Evolutionary conservation across 2,797 vertebrate species (phyloP).

Genomic region (Argyrosomus regius): DNA sequence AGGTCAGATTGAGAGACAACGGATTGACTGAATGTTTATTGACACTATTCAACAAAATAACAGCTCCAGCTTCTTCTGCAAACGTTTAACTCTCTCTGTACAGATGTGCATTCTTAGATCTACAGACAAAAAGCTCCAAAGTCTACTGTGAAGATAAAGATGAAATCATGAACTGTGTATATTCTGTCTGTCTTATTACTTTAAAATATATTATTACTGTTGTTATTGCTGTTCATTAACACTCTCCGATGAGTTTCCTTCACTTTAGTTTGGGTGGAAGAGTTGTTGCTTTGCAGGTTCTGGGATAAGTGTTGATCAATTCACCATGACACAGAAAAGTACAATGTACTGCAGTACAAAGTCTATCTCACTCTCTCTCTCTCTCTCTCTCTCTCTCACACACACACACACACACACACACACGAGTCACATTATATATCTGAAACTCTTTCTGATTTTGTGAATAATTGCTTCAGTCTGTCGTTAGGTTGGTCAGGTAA

Average conservation of each 20-base stretch:
- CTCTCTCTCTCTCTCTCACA: constrained; percentile 9
- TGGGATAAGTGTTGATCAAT: constrained; percentile 58
- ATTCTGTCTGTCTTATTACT: constrained; percentile 22
- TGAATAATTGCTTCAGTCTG: constrained; percentile 3
- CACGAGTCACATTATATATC: constrained; percentile 43
- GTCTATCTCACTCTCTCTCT: constrained; percentile 5
- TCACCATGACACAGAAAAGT: constrained; percentile 64
- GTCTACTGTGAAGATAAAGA: constrained; percentile 44
- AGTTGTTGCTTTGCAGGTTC: constrained; percentile 37
- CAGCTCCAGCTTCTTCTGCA: constrained; percentile 15
- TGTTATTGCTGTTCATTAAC: constrained; percentile 56
- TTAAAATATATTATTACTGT: constrained; percentile 29
- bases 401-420: constrained; percentile 4
- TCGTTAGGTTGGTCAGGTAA: constrained; percentile 12
- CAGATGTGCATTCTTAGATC: constrained; percentile 29
- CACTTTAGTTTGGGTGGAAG: background rate
- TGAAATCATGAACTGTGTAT: constrained; percentile 1
- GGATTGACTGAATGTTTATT: constrained; percentile 41
- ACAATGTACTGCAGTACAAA: constrained; percentile 55
- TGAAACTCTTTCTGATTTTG: constrained; percentile 42
- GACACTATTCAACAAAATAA: constrained; percentile 29
- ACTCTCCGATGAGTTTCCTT: constrained; percentile 9
- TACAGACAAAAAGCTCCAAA: constrained; percentile 44
- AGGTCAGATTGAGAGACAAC: constrained; percentile 17
- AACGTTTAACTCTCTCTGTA: constrained; percentile 28